Conservation (phyloP, 2,113 vertebrate genomes). For the Rhinogobius similis region DNA sequence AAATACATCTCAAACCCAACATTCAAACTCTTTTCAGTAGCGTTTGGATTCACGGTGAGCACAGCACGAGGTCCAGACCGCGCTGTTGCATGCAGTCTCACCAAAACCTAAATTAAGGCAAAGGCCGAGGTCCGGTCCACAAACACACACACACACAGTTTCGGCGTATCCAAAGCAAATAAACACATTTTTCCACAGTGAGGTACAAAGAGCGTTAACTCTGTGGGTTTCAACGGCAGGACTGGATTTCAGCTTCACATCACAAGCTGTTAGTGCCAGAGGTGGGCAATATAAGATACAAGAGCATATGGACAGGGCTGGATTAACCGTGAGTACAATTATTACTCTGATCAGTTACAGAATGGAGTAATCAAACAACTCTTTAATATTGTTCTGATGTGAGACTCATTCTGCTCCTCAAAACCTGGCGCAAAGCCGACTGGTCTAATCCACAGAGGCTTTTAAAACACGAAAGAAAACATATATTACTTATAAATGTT, state of each 20-base stretch:
- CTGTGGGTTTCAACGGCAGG: slow-evolving; percentile 44
- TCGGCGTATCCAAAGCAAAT: slow-evolving; percentile 66
- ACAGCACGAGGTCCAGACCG: slow-evolving; percentile 19
- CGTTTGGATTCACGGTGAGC: slow-evolving; percentile 8
- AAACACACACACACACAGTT: slow-evolving; percentile 55
- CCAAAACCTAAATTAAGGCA: slow-evolving; percentile 49
- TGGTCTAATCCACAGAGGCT: neutral
- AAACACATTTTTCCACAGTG: slow-evolving; percentile 58
- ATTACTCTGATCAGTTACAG: too few species aligned
- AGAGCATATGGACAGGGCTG: neutral
- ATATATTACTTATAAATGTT: neutral
- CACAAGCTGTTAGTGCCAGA: slow-evolving; percentile 37
- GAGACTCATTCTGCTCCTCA: neutral
- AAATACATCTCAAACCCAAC: slow-evolving; percentile 5
- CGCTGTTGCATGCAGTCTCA: slow-evolving; percentile 42
- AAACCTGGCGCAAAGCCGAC: neutral
- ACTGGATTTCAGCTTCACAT: slow-evolving; percentile 49
- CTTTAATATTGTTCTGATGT: neutral
- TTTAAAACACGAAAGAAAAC: neutral
- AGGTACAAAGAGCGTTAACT: slow-evolving; percentile 51
- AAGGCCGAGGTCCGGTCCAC: slow-evolving; percentile 40
- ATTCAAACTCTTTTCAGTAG: slow-evolving; percentile 21
- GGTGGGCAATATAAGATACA: neutral
- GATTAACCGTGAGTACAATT: neutral
- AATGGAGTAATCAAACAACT: neutral